Evolutionary conservation across 1,140 invertebrate genomes (phyloP).

Genomic region (Scaptomyza hsui): DNA sequence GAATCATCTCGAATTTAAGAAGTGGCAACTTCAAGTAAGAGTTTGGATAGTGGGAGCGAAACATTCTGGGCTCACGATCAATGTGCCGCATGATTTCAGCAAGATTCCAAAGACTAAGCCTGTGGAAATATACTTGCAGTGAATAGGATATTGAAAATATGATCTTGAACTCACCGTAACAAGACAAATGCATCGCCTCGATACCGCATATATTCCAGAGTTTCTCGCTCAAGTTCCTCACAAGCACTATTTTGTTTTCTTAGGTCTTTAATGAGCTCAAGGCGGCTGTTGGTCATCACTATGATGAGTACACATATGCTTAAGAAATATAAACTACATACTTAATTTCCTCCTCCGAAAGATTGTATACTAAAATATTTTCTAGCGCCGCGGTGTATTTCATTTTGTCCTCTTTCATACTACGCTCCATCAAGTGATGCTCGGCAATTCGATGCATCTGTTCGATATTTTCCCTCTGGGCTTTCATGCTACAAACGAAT

Average conservation of each 20-base stretch:
- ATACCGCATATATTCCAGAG: slow-evolving; percentile 59
- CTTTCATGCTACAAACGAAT: slow-evolving; percentile 55
- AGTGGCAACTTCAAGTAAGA: slow-evolving; percentile 74
- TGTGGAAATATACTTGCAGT: slow-evolving; percentile 1
- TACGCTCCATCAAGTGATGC: slow-evolving; percentile 45
- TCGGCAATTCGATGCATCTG: slow-evolving; percentile 57
- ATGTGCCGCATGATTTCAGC: slow-evolving; percentile 66
- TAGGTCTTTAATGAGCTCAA: slow-evolving; percentile 58
- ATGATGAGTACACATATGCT: not conserved
- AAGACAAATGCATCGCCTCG: slow-evolving; percentile 63
- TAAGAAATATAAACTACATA: slow-evolving; percentile 17
- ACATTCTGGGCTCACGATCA: slow-evolving; percentile 46
- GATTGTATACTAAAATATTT: slow-evolving; percentile 64
- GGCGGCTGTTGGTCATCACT: slow-evolving; percentile 43
- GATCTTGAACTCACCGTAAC: slow-evolving; percentile 43
- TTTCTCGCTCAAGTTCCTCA: slow-evolving; percentile 44
- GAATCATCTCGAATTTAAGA: slow-evolving; percentile 74
- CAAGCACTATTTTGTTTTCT: slow-evolving; percentile 35
- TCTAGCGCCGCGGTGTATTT: slow-evolving; percentile 55
- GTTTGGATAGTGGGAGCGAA: slow-evolving; percentile 53
- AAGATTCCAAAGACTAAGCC: slow-evolving; percentile 70
- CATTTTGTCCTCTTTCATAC: slow-evolving; percentile 58
- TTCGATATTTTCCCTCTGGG: slow-evolving; percentile 62
- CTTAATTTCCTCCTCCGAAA: slow-evolving; percentile 69
- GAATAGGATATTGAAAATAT: not conserved